A percentile compares a stretch with the other conserved stretches of the same genome.
phyloP scores from a whole-genome alignment of 2,888 invertebrate genomes.

The Cryptus viduatorius region DNA sequence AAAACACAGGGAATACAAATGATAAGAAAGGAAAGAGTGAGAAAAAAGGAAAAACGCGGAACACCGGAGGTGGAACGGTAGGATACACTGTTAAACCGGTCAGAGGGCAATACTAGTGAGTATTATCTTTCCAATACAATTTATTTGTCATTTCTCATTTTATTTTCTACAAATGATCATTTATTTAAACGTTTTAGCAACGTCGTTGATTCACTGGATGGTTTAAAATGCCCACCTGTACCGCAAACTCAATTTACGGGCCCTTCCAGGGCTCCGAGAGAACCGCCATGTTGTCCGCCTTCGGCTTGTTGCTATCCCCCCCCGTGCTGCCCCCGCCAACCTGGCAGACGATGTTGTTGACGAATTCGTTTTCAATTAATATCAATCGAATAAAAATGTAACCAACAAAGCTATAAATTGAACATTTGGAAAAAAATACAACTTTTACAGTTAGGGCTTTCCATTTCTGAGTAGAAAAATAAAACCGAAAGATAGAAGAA shows the following conservation, averaged over 20 bases:
- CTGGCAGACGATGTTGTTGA: conserved; percentile 69
- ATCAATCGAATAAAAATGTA: background rate
- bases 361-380: background rate
- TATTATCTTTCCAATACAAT: background rate
- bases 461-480: too few relatives aligned
- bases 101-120: conserved; percentile 66
- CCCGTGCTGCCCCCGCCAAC: conserved; percentile 65
- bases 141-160: background rate
- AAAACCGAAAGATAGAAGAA: too few relatives aligned
- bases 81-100: conserved; percentile 60
- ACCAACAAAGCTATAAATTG: background rate
- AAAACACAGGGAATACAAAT: background rate
- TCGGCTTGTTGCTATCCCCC: conserved; percentile 66
- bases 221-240: conserved; percentile 55
- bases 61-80: conserved; percentile 62
- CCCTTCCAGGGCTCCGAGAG: conserved; percentile 57
- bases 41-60: conserved; percentile 42
- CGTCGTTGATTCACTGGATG: conserved; percentile 67
- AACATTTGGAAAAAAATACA: conserved; percentile 33
- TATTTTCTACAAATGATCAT: background rate
- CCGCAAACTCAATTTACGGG: conserved; percentile 55
- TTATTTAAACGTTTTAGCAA: conserved; percentile 60
- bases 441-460: background rate
- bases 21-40: conserved; percentile 4
- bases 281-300: conserved; percentile 64